Evolutionary conservation across 2,797 vertebrate genomes (phyloP).

Genomic region (Lacerta agilis): DNA sequence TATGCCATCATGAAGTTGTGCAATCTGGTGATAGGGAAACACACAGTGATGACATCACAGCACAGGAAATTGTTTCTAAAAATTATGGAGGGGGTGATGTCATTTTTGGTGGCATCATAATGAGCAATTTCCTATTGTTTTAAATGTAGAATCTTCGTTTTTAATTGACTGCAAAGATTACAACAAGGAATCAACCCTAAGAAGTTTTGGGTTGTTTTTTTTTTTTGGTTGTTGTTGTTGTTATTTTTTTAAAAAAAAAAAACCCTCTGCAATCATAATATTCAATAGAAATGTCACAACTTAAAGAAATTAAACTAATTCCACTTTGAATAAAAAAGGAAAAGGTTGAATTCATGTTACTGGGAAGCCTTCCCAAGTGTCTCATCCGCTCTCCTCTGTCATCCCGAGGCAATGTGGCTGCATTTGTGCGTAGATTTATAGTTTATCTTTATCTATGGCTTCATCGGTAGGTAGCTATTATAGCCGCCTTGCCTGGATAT

Average conservation of each 20-base stretch:
- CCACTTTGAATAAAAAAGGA: constrained; percentile 37
- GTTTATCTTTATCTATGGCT: constrained; percentile 96
- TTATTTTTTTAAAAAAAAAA: too few relatives aligned
- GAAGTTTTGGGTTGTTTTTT: fast-evolving
- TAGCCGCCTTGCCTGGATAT: constrained; percentile 91
- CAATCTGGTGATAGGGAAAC: not conserved
- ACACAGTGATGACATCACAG: too few relatives aligned
- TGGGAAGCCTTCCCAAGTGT: constrained; percentile 65
- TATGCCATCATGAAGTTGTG: not conserved
- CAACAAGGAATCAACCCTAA: constrained; percentile 16
- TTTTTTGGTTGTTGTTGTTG: too few relatives aligned
- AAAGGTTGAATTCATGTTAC: constrained; percentile 62
- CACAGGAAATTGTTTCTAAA: not conserved
- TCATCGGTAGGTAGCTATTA: constrained; percentile 97
- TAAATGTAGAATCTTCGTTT: constrained; percentile 43
- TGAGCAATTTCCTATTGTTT: not conserved
- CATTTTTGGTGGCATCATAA: not conserved
- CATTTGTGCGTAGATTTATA: constrained; percentile 90
- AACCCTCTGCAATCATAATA: not conserved
- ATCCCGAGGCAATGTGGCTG: constrained; percentile 78
- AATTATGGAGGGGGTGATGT: constrained; percentile 5
- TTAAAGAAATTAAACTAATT: constrained; percentile 64
- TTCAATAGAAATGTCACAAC: constrained; percentile 43
- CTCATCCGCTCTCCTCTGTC: constrained; percentile 74
- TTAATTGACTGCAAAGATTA: constrained; percentile 52